phyloP scores from a whole-genome alignment of 2,797 vertebrate genomes.

The Poliocrania exsul region DNA sequence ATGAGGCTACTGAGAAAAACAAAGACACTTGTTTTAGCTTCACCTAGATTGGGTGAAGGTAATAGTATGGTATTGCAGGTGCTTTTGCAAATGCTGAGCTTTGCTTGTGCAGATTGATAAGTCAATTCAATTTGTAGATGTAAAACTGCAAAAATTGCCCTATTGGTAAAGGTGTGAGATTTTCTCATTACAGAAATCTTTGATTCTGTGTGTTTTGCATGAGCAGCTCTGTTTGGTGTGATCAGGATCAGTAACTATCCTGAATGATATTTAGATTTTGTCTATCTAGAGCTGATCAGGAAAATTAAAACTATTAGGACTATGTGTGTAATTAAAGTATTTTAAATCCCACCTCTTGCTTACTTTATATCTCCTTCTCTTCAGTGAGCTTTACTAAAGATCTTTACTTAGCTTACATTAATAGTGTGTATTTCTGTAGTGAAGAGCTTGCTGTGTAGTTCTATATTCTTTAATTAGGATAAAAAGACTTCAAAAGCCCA shows the following conservation, averaged over 20 bases:
- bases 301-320: slow-evolving; percentile 11
- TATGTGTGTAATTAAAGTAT: neutral
- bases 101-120: neutral
- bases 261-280: neutral
- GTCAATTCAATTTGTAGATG: neutral
- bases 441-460: neutral
- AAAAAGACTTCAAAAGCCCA: neutral
- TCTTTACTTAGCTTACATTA: neutral
- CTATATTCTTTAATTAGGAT: neutral
- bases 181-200: neutral
- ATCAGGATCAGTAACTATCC: neutral
- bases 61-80: neutral
- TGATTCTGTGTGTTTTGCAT: neutral
- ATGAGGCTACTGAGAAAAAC: neutral
- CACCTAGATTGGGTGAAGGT: neutral
- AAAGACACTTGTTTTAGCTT: neutral
- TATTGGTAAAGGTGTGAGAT: neutral
- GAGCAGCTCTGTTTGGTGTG: neutral
- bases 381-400: neutral
- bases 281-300: neutral
- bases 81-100: neutral
- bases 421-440: neutral
- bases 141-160: neutral
- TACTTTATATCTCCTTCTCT: neutral
- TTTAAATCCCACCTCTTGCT: neutral